Evolutionary conservation across 2,113 vertebrate genomes (phyloP), one percentile per base, ranked within the genome.

Genomic region (Aplodontia rufa): DNA sequence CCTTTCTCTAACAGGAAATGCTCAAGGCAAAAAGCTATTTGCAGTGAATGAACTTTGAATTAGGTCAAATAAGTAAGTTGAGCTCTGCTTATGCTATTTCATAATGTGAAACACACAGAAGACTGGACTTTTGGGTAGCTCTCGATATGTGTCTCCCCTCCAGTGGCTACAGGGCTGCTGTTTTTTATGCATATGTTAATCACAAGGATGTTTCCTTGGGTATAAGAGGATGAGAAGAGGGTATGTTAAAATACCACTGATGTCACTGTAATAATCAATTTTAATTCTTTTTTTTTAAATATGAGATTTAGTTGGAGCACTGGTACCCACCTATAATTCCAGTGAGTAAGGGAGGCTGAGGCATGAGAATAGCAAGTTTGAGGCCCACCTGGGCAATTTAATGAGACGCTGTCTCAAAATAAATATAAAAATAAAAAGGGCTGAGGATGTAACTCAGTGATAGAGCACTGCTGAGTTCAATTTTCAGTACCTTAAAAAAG

Each of bases 41-140:
- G 12, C 26, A 64, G 13, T 26, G 37, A 75, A 47, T 55, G 66
- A n/a, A 4, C 4, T n/a, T 53, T 17, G 30, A 47, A 12, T 79
- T 8, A 17, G 13, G 47, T 64, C 28, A 92, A 58, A 58, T 40
- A 90, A 42, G 30, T 72, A 49, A 37, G 30, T 26, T 17, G 16
- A 66, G 9, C 17, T n/a, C 14, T 30, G 0, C 22, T 22, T 81
- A 19, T 11, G 35, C 6, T 28, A 35, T n/a, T 42, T 76, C 32
- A 60, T 7, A 66, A 11, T 26, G 10, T 9, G 24, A 60, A 60
- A 60, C 2, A 0, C 3, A 42, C 14, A 17, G 8, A 0, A 3
- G 4, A 6, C 37, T 9, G 16, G 32, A 6, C 1, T 26, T 69
- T 24, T 13, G 11, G 16, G 1, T 42, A 28, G 32, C 28, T 49